Base-by-base conservation (phyloP, 2,888 invertebrate genomes). In the Piscicola geometra region DNA sequence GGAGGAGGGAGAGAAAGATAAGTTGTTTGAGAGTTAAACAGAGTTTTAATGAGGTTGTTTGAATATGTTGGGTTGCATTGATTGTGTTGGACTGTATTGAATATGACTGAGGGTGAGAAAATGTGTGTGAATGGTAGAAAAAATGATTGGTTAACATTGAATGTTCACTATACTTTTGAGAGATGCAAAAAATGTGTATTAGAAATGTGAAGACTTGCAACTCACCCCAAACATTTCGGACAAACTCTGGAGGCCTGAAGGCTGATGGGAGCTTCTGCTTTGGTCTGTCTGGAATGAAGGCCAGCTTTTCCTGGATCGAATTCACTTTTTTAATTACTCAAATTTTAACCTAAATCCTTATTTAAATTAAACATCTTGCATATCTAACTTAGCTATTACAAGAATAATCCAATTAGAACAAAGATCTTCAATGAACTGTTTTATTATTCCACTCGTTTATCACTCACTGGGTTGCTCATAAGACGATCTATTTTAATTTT, bases 291-390 rank as follows among this genome's bases (percentile, higher is more conserved):
- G 97, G 96, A 82, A 98, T 91, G 18, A 92, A 86, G 1, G 94
- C 90, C 75, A 91, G 92, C 86, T 96, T 97, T 0, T 93, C 92
- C 96, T 96, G n/a, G n/a, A n/a, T n/a, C n/a, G n/a, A n/a, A n/a
- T n/a, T n/a, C n/a, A n/a, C n/a, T n/a, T n/a, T 32, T 1, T 73
- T 12, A n/a, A n/a, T n/a, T n/a, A n/a, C n/a, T n/a, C n/a, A n/a
- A n/a, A n/a, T n/a, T n/a, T n/a, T n/a, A n/a, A n/a, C n/a, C n/a
- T n/a, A n/a, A n/a, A n/a, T n/a, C n/a, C n/a, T n/a, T n/a, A n/a
- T n/a, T n/a, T n/a, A n/a, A n/a, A n/a, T n/a, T n/a, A n/a, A n/a
- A n/a, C n/a, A n/a, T n/a, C n/a, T n/a, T n/a, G n/a, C n/a, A n/a
- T n/a, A n/a, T n/a, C n/a, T n/a, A n/a, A n/a, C n/a, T n/a, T n/a